Evolutionary conservation across 2,113 vertebrate species (phyloP).

Genomic region (Epinephelus lanceolatus): DNA sequence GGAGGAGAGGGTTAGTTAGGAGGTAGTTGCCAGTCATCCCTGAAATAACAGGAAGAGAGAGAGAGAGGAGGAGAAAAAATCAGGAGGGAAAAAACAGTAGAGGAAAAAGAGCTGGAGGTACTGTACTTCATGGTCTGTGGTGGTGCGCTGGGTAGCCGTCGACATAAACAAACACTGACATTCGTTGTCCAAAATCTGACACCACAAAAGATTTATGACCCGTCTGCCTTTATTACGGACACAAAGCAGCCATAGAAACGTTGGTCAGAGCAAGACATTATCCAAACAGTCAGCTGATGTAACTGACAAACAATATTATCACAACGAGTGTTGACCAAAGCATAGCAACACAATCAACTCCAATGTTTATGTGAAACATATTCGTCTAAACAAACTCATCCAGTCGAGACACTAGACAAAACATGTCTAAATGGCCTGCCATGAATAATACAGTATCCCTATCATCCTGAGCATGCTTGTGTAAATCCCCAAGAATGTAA

Average conservation of each 20-base stretch:
- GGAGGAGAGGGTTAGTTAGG: slow-evolving; percentile 99
- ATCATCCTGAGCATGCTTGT: slow-evolving; percentile 50
- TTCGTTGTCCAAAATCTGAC: slow-evolving; percentile 49
- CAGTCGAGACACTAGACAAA: slow-evolving; percentile 68
- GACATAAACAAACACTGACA: slow-evolving; percentile 64
- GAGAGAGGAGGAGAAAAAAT: slow-evolving; percentile 81
- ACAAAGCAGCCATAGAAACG: slow-evolving; percentile 49
- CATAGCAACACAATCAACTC: slow-evolving; percentile 61
- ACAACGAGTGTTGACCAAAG: slow-evolving; percentile 62
- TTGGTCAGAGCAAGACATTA: slow-evolving; percentile 47
- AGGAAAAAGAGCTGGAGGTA: slow-evolving; percentile 33
- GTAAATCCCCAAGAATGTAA: slow-evolving; percentile 64
- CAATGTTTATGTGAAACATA: slow-evolving; percentile 67
- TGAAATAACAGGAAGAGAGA: slow-evolving; percentile 91
- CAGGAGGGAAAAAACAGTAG: slow-evolving; percentile 44
- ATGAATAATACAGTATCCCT: slow-evolving; percentile 62
- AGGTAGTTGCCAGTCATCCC: slow-evolving; percentile 99
- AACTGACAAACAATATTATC: slow-evolving; percentile 74
- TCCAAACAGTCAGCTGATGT: slow-evolving; percentile 65
- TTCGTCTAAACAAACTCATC: slow-evolving; percentile 70
- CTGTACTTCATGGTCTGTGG: slow-evolving; percentile 43
- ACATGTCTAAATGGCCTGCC: slow-evolving; percentile 61
- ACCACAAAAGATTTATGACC: slow-evolving; percentile 56
- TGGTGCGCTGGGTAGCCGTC: slow-evolving; percentile 28
- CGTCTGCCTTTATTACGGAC: slow-evolving; percentile 50